phyloP scores from a whole-genome alignment of 2,113 vertebrate genomes.

The Callocephalon fimbriatum region DNA sequence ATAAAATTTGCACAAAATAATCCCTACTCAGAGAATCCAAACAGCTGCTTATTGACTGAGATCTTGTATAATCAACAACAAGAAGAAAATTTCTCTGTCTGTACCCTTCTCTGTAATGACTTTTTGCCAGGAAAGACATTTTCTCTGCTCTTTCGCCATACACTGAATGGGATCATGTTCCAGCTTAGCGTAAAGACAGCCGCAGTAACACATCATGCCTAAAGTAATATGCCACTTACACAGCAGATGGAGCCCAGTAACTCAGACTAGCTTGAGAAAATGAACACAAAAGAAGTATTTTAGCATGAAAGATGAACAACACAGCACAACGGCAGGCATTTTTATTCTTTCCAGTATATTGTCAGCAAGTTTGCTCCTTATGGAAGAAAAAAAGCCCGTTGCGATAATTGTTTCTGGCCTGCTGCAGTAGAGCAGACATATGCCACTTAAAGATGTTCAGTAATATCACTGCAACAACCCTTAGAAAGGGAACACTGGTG shows the following conservation, averaged over 20 bases:
- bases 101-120: not conserved
- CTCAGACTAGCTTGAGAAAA: not conserved
- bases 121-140: not conserved
- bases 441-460: not conserved
- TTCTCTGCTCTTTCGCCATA: not conserved
- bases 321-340: not conserved
- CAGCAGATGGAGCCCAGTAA: conserved; percentile 1
- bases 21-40: not conserved
- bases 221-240: not conserved
- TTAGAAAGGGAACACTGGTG: not conserved
- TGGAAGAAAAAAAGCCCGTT: not conserved
- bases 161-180: not conserved
- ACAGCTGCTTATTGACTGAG: not conserved
- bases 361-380: not conserved
- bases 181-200: not conserved
- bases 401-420: not conserved
- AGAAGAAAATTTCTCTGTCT: not conserved
- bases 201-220: not conserved
- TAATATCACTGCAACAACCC: not conserved
- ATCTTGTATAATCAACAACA: not conserved
- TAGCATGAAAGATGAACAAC: not conserved
- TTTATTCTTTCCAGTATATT: not conserved
- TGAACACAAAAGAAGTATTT: not conserved
- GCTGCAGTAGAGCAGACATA: not conserved
- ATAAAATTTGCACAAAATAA: not conserved